A percentile compares a stretch with the other conserved stretches of the same genome.
Conservation (phyloP, 2,797 vertebrate genomes). For the Sebastes taczanowskii region DNA sequence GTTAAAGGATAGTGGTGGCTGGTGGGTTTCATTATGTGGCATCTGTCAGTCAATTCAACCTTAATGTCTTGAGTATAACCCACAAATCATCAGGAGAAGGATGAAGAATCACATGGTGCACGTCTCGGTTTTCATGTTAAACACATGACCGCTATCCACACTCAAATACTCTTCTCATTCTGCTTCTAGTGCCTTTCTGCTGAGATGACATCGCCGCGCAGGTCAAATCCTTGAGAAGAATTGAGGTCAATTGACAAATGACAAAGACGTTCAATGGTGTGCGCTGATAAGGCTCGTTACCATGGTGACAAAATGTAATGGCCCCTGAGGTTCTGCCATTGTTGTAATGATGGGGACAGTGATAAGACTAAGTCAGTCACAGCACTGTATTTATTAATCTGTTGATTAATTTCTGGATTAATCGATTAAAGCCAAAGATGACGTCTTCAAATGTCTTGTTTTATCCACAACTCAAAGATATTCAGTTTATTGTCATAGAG, state of each 20-base stretch:
- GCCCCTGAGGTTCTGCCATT: constrained; percentile 15
- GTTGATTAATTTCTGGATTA: too few relatives aligned
- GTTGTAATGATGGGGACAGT: constrained; percentile 15
- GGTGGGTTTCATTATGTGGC: not conserved
- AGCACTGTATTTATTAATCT: not conserved
- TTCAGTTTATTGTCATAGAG: too few relatives aligned
- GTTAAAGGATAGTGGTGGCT: not conserved
- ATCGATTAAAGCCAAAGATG: too few relatives aligned
- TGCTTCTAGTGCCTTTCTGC: constrained; percentile 11
- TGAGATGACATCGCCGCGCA: not conserved
- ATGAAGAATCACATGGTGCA: not conserved
- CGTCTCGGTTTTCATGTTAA: not conserved
- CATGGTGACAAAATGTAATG: constrained; percentile 52
- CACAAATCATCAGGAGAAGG: not conserved
- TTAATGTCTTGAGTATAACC: constrained; percentile 2
- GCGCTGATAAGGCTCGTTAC: constrained; percentile 62
- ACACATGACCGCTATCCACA: not conserved
- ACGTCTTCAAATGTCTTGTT: too few relatives aligned
- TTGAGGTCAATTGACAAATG: constrained; percentile 57
- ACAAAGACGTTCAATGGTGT: constrained; percentile 30
- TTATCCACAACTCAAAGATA: too few relatives aligned
- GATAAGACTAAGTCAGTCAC: constrained; percentile 41
- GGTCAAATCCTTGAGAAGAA: constrained; percentile 51
- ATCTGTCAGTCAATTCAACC: constrained; percentile 19
- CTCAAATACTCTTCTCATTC: not conserved